phyloP scores from a whole-genome alignment of 2,888 invertebrate genomes.

The Watsonalla cultraria region DNA sequence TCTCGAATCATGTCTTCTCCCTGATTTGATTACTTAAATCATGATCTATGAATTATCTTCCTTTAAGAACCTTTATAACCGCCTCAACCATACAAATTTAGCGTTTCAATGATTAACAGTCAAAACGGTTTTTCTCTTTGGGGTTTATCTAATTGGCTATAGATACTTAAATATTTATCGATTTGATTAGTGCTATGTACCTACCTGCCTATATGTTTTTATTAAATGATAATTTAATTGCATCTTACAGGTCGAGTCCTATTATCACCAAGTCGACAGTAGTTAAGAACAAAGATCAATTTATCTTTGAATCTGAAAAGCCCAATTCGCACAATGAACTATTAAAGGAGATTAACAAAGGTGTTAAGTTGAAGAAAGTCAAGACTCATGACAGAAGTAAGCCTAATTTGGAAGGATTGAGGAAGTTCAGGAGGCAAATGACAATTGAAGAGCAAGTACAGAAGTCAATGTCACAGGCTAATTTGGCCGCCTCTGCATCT shows the following conservation, averaged over 20 bases:
- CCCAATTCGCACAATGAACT: constrained; percentile 87
- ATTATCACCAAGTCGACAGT: constrained; percentile 77
- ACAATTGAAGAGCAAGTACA: constrained; percentile 94
- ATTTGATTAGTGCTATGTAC: too few relatives aligned
- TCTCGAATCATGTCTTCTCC: too few relatives aligned
- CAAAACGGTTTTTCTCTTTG: too few relatives aligned
- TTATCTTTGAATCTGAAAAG: constrained; percentile 93
- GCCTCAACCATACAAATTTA: too few relatives aligned
- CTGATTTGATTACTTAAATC: too few relatives aligned
- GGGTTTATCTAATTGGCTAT: too few relatives aligned
- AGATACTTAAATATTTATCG: too few relatives aligned
- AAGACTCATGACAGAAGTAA: constrained; percentile 92
- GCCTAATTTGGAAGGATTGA: constrained; percentile 88
- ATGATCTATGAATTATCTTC: too few relatives aligned
- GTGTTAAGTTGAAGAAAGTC: constrained; percentile 85
- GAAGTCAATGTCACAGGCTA: constrained; percentile 86
- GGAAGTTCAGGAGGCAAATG: constrained; percentile 93
- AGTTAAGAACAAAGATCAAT: constrained; percentile 87
- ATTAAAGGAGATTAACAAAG: constrained; percentile 88
- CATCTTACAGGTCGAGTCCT: constrained; percentile 76
- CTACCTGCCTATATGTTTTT: too few relatives aligned
- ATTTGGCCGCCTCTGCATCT: constrained; percentile 75
- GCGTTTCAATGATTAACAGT: too few relatives aligned
- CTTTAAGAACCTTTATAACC: too few relatives aligned
- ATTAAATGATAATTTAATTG: background rate